Percentiles rank a stretch among this genome's conserved stretches.
These are phyloP conservation scores for Abrostola tripartita DNA, from an alignment of 2,888 invertebrate genomes.

Conservation along the genomic window DNA sequence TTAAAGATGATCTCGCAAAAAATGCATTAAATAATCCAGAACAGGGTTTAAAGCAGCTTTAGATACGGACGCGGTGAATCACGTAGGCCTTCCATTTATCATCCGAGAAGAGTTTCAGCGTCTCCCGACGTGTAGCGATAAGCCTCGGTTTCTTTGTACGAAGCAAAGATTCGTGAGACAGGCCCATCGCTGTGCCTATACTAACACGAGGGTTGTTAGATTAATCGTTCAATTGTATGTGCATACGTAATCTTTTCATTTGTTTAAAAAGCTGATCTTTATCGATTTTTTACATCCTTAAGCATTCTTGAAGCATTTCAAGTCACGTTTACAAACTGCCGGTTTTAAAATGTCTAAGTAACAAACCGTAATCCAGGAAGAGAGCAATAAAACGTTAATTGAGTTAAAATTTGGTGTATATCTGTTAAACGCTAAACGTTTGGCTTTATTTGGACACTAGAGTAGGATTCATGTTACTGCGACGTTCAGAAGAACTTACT, in stretches of 20 bases:
- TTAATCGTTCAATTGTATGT: conserved; percentile 4
- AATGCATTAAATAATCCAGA: conserved; percentile 30
- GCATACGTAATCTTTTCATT: background rate
- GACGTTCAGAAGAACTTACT: no score
- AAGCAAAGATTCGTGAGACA: conserved; percentile 43
- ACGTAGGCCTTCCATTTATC: conserved; percentile 72
- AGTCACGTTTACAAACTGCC: no score
- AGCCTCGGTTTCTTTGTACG: conserved; percentile 54
- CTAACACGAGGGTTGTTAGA: conserved; percentile 22
- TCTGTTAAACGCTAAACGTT: no score
- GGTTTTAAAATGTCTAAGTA: no score
- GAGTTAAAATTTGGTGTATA: no score
- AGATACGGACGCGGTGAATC: conserved; percentile 65
- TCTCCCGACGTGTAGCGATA: conserved; percentile 65
- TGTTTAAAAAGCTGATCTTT: no score
- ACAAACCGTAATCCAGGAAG: no score
- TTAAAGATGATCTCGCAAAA: conserved; percentile 8
- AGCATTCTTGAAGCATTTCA: no score
- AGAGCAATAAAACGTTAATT: no score
- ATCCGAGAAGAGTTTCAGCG: conserved; percentile 66
- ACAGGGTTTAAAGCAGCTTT: conserved; percentile 39
- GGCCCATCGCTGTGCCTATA: conserved; percentile 18
- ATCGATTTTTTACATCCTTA: no score
- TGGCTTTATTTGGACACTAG: no score
- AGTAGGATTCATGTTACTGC: no score